These are phyloP conservation scores for Ophiodon elongatus DNA, from an alignment of 2,113 vertebrate species.

Conservation along the genomic window DNA sequence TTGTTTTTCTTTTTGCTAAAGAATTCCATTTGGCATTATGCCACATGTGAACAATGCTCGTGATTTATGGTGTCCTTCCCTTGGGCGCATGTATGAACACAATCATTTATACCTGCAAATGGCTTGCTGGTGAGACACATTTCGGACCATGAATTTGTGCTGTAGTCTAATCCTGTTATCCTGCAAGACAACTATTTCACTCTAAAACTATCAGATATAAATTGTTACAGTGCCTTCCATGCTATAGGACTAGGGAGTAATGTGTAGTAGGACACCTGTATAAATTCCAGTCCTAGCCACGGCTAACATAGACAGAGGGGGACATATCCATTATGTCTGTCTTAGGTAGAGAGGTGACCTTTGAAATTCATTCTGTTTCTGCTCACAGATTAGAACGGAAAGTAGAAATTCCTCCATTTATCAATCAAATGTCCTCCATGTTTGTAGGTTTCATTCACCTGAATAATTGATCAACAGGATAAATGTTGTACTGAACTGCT, in stretches of 20 bases:
- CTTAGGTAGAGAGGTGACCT: constrained; percentile 67
- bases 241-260: constrained; percentile 30
- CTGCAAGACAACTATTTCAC: background rate
- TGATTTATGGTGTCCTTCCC: constrained; percentile 51
- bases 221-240: constrained; percentile 32
- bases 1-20: constrained; percentile 57
- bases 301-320: constrained; percentile 45
- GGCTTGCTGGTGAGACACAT: constrained; percentile 26
- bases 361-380: constrained; percentile 60
- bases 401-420: constrained; percentile 47
- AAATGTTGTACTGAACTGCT: constrained; percentile 6
- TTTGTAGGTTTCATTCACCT: constrained; percentile 34
- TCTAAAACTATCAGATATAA: constrained; percentile 39
- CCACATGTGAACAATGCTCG: constrained; percentile 41
- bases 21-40: constrained; percentile 67
- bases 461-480: constrained; percentile 46
- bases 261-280: constrained; percentile 16
- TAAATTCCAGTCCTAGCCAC: constrained; percentile 18
- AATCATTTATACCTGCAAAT: constrained; percentile 63
- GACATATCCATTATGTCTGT: constrained; percentile 69
- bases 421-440: constrained; percentile 39
- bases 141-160: constrained; percentile 41
- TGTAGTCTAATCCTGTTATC: background rate
- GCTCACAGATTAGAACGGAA: constrained; percentile 50
- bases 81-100: constrained; percentile 30